A percentile compares a stretch with the other conserved stretches of the same genome.
Conservation (phyloP, 2,113 vertebrate genomes). For the Ctenodactylus gundi region DNA sequence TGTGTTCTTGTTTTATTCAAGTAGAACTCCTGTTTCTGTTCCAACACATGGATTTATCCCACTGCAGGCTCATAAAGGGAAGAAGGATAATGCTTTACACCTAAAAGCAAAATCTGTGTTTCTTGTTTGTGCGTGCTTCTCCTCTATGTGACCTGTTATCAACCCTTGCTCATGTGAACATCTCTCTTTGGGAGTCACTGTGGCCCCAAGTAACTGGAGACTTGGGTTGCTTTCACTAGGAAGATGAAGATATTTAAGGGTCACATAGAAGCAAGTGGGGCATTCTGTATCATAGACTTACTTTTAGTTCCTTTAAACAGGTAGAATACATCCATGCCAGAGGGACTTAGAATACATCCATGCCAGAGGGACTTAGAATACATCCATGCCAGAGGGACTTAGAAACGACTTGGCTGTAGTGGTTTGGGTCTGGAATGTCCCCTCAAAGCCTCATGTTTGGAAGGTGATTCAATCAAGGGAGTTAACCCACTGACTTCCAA, state of each 20-base stretch:
- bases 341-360: not conserved
- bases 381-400: too few relatives aligned
- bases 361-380: too few relatives aligned
- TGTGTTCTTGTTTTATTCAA: not conserved
- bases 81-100: not conserved
- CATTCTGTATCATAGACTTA: not conserved
- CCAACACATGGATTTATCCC: not conserved
- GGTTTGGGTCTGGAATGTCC: too few relatives aligned
- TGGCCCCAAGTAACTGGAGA: not conserved
- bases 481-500: too few relatives aligned
- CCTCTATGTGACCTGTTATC: too few relatives aligned
- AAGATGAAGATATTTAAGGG: not conserved
- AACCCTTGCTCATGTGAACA: too few relatives aligned
- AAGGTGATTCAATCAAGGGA: too few relatives aligned
- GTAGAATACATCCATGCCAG: not conserved
- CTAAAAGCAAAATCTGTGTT: not conserved
- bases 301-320: not conserved
- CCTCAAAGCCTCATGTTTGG: too few relatives aligned
- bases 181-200: not conserved
- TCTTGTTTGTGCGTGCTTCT: not conserved
- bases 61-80: not conserved
- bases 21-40: constrained; percentile 33
- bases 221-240: not conserved
- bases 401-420: too few relatives aligned
- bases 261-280: not conserved